Evolutionary conservation across 2,113 vertebrate genomes (phyloP), one percentile per base, ranked within the genome.

Genomic region (Dicaeum eximium): DNA sequence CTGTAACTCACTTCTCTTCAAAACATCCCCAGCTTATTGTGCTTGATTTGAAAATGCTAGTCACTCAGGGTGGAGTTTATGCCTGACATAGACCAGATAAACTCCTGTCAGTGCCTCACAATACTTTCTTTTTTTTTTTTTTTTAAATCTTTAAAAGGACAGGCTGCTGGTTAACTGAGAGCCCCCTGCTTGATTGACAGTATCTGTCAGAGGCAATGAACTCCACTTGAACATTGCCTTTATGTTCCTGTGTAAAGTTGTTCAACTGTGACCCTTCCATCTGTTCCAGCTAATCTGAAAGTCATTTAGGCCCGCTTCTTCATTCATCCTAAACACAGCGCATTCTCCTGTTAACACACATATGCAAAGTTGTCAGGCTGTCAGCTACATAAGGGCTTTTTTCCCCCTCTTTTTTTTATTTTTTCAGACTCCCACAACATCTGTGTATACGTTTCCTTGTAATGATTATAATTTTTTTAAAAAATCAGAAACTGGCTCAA

Each of bases 261-360:
- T 98, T 98, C 98, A 98, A 98, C 98, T 99, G 98, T 99, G 98
- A 99, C 98, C 98, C 97, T 98, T 98, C 98, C 98, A 98, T 99
- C 98, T 99, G 98, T 98, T 98, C 98, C 98, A 98, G 97, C 98
- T 98, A 98, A 99, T 99, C 98, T 99, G 98, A 98, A 98, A 98
- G 98, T 98, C 98, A 98, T 98, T 98, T 98, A 98, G 97, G 94
- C 96, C 96, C 92, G 56, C 96, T 98, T 97, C 97, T 96, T 97
- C 96, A 97, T 98, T 98, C 98, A 98, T 97, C 66, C 93, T 80
- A 97, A 97, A 98, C 97, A 97, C 97, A 97, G 97, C 89, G 37
- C 97, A 97, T 97, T 98, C 98, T 98, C 98, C 98, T 97, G 98
- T 98, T 98, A 98, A 98, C 98, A 98, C 98, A 96, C 97, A 98